Base-by-base conservation (phyloP, 2,888 invertebrate genomes). In the Phyllotreta cruciferae region DNA sequence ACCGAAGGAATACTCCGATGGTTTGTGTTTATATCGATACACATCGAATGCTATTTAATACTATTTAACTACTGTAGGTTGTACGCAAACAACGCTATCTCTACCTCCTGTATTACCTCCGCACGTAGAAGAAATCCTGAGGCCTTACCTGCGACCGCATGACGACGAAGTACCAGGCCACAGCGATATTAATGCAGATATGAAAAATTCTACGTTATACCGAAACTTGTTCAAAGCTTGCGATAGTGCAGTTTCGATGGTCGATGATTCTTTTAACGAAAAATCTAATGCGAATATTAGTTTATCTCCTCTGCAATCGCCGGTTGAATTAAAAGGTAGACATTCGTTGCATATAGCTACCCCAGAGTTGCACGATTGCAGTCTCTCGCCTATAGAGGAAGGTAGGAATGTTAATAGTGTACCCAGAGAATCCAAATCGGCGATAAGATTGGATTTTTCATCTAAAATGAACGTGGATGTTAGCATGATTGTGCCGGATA, bases 61-160 rank as follows among this genome's bases (percentile, higher is more conserved):
- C 13, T 37, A 39, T 45, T 45, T 45, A n/a, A 42, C 41, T 39
- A 50, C 55, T 60, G 63, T 74, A 89, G 89, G 83, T 79, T 85
- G 85, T 81, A 84, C 86, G 42, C 90, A 90, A 80, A 90, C 90
- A 35, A 78, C 85, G 62, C 81, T 90, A 66, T 85, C 88, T 35
- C 78, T 90, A 63, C 89, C 90, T 56, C 84, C 87, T 14, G 79
- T 83, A 70, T 78, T 90, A 38, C 89, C 90, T 2, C 80, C 83
- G 56, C 85, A 87, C 74, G 74, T 90, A 14, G 88, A 88, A 79
- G 85, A 86, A 71, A 79, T 84, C 38, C 80, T 90, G 13, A 83
- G 85, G 75, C 86, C 87, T 45, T 90, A 85, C 78, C 88, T 85
- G 75, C 86, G 85, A 39, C 87, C 83, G 73, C 85, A 82, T 36